Conservation (phyloP, 2,113 vertebrate species). For the Catharus minimus region DNA sequence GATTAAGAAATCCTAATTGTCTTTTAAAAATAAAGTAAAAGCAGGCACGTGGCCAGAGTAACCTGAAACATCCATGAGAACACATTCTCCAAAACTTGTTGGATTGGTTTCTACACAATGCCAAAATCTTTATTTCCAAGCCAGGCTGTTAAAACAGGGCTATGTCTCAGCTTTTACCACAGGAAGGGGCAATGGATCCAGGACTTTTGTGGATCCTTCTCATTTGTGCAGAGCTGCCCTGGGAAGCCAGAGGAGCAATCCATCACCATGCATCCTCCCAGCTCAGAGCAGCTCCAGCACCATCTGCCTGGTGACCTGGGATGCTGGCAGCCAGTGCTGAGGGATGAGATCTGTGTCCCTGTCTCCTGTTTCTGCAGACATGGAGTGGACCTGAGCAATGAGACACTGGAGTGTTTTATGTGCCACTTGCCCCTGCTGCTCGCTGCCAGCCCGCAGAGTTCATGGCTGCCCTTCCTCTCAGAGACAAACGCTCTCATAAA, state of each 20-base stretch:
- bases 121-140: background rate
- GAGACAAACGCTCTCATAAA: background rate
- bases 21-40: background rate
- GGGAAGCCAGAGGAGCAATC: background rate
- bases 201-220: background rate
- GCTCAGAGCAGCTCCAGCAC: background rate
- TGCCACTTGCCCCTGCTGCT: constrained; percentile 12
- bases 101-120: background rate
- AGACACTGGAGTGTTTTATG: background rate
- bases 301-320: background rate
- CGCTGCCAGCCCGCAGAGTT: background rate
- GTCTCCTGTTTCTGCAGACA: background rate
- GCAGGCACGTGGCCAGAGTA: background rate
- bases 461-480: background rate
- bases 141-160: background rate
- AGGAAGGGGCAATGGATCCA: background rate
- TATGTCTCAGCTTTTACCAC: background rate
- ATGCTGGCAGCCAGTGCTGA: background rate
- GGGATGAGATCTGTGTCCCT: background rate
- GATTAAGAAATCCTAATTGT: background rate
- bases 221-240: background rate
- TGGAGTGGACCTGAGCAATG: background rate
- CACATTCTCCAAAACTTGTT: background rate
- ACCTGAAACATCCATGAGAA: background rate
- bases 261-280: background rate